A percentile compares a stretch with the other conserved stretches of the same genome.
Evolutionary conservation across 30 jellyfish, hydroid and myxozoan genomes (phyloP).

Genomic region (Rhopilema esculentum): DNA sequence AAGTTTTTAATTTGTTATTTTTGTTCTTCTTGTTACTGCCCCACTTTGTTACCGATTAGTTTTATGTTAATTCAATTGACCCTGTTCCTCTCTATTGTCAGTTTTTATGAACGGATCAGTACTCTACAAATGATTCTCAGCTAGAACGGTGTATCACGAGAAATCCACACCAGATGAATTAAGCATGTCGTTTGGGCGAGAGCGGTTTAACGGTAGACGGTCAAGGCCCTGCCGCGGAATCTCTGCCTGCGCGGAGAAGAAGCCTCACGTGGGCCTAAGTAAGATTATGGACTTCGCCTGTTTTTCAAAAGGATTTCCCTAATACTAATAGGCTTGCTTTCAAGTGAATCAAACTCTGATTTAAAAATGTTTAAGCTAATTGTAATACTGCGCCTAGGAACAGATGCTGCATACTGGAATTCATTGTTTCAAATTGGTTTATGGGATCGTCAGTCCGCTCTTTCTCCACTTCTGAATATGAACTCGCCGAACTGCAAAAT

Average conservation of each 20-base stretch:
- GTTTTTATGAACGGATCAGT: no score
- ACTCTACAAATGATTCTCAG: no score
- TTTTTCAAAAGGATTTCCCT: constrained; percentile 21
- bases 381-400: constrained; percentile 1
- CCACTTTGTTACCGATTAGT: no score
- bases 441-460: not conserved
- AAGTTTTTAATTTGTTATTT: no score
- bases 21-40: no score
- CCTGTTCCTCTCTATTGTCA: no score
- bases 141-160: no score
- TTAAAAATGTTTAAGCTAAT: constrained; percentile 26
- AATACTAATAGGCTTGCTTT: constrained; percentile 24
- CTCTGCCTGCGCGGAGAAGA: not conserved
- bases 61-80: no score
- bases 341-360: constrained; percentile 15
- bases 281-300: constrained; percentile 25
- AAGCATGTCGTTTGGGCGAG: no score
- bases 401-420: constrained; percentile 46
- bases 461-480: not conserved
- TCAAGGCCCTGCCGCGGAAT: not conserved
- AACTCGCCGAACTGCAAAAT: not conserved
- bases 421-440: constrained; percentile 36
- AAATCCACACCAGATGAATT: no score
- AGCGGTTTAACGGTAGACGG: not conserved
- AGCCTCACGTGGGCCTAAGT: constrained; percentile 39